These are phyloP conservation scores for Drosophila asahinai DNA, from an alignment of 1,140 invertebrate genomes.

Conservation along the genomic window DNA sequence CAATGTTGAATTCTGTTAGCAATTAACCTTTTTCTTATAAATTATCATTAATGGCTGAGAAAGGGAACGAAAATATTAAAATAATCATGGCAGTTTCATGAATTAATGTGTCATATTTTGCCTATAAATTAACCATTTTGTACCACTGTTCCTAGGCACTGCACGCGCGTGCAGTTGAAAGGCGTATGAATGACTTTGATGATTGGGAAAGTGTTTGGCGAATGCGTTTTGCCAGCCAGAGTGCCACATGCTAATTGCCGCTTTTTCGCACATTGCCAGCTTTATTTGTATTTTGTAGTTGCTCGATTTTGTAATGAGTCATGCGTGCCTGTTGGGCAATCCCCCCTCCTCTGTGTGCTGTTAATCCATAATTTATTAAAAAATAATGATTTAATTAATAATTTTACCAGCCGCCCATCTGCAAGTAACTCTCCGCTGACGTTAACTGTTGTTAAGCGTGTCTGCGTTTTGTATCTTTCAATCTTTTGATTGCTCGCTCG, in stretches of 20 bases:
- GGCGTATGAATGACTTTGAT: conserved; percentile 79
- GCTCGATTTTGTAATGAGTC: conserved; percentile 46
- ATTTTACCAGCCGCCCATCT: conserved; percentile 48
- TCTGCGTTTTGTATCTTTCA: conserved; percentile 64
- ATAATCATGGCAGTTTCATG: neutral
- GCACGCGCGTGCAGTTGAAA: conserved; percentile 69
- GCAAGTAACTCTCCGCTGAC: conserved; percentile 28
- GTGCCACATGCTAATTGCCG: conserved; percentile 63
- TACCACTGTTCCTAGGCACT: neutral
- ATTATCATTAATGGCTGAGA: neutral
- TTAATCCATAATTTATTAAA: conserved; percentile 70
- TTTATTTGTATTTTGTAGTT: conserved; percentile 13
- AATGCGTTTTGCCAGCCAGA: conserved; percentile 37
- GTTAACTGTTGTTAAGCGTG: conserved; percentile 62
- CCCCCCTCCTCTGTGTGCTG: conserved; percentile 4
- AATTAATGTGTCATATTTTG: neutral
- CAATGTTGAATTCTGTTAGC: too few species aligned
- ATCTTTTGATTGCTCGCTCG: conserved; percentile 41
- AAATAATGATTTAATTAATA: conserved; percentile 78
- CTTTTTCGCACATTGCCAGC: conserved; percentile 53
- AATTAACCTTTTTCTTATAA: neutral
- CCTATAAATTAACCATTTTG: neutral
- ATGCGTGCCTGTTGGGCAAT: conserved; percentile 57
- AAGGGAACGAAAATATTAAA: neutral
- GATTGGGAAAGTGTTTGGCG: conserved; percentile 80